These are phyloP conservation scores for Myrmecobius fasciatus DNA, from an alignment of 2,113 vertebrate species.

Conservation along the genomic window DNA sequence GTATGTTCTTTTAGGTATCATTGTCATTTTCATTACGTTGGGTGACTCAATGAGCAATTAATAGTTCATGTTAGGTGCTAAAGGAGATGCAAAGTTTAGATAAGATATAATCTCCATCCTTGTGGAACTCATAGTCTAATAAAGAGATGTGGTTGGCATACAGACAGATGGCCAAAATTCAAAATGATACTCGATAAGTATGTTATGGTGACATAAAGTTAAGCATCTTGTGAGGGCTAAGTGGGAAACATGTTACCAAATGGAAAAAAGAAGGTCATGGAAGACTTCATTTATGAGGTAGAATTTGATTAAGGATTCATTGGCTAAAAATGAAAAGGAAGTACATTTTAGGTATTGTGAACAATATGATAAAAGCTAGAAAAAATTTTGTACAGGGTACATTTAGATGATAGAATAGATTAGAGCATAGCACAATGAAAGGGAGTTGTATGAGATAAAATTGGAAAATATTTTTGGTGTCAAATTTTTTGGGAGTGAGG, in stretches of 20 bases:
- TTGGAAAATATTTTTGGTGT: neutral
- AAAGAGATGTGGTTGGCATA: neutral
- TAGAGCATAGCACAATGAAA: neutral
- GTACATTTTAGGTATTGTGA: neutral
- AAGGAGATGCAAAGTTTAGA: neutral
- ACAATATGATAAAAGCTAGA: neutral
- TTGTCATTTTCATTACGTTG: neutral
- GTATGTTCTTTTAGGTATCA: neutral
- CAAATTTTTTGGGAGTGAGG: neutral
- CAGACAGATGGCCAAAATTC: neutral
- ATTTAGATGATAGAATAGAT: neutral
- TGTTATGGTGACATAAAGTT: neutral
- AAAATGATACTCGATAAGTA: too few species aligned
- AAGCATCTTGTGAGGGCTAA: neutral
- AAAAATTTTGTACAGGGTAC: too few species aligned
- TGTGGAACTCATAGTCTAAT: neutral
- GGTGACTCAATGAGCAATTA: neutral
- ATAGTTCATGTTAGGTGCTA: neutral
- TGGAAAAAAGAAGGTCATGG: neutral
- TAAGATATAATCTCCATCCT: neutral
- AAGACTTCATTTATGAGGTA: neutral
- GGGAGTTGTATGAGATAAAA: neutral
- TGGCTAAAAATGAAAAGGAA: neutral
- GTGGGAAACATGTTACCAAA: neutral
- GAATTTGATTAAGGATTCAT: conserved; percentile 7